These are phyloP conservation scores for Acanthosepion pharaonis DNA, from an alignment of 2,888 invertebrate species.

Conservation along the genomic window DNA sequence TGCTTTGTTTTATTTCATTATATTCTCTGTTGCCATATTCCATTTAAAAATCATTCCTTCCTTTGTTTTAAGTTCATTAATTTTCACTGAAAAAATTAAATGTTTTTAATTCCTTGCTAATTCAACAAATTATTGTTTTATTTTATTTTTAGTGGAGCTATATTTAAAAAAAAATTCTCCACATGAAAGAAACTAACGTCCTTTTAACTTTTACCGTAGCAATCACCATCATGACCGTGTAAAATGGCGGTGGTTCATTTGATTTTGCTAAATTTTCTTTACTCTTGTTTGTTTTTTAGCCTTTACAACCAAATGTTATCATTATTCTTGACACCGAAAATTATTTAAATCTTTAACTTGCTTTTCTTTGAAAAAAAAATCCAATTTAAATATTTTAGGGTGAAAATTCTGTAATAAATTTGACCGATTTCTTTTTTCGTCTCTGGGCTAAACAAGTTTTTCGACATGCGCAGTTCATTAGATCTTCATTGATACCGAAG, in stretches of 20 bases:
- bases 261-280: not conserved
- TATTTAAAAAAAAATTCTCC: not conserved
- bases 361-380: not conserved
- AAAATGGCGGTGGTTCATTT: not conserved
- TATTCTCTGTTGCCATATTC: not conserved
- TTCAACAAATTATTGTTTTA: not conserved
- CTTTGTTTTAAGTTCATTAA: not conserved
- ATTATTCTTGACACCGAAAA: not conserved
- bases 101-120: not conserved
- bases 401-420: not conserved
- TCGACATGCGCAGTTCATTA: not conserved
- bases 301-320: not conserved
- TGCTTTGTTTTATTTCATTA: not conserved
- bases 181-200: not conserved
- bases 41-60: not conserved
- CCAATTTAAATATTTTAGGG: not conserved
- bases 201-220: not conserved
- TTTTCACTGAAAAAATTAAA: not conserved
- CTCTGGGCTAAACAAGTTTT: not conserved
- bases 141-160: not conserved
- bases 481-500: not conserved
- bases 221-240: too few relatives aligned
- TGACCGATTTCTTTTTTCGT: not conserved
- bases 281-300: not conserved
- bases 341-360: not conserved